These are phyloP conservation scores for Platysteira castanea DNA, from an alignment of 2,113 vertebrate species.

Conservation along the genomic window DNA sequence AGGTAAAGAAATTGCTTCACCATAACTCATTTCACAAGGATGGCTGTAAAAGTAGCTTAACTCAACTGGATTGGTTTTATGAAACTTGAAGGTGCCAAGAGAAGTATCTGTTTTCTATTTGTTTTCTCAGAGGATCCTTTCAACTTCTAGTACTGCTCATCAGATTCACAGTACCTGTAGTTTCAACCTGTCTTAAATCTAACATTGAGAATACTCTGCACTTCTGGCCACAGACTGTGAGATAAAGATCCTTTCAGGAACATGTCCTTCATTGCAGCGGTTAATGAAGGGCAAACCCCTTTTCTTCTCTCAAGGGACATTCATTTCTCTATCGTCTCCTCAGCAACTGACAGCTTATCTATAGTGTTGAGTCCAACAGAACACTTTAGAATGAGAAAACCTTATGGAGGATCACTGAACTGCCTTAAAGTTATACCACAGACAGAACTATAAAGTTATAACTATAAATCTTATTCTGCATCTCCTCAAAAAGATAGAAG, in stretches of 20 bases:
- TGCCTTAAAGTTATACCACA: background rate
- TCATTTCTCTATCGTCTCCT: background rate
- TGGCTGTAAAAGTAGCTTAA: background rate
- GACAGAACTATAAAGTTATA: background rate
- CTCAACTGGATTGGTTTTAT: background rate
- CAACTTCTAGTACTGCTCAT: background rate
- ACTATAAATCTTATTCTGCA: background rate
- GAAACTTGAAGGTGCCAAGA: background rate
- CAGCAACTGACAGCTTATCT: background rate
- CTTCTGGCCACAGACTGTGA: background rate
- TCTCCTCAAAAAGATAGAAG: background rate
- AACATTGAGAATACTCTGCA: background rate
- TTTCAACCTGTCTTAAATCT: background rate
- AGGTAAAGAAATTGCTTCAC: background rate
- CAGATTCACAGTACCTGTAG: background rate
- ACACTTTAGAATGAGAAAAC: background rate
- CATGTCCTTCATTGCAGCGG: background rate
- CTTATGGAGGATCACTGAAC: rapidly evolving
- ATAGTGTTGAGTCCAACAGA: background rate
- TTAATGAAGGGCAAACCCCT: background rate
- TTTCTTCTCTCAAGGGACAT: background rate
- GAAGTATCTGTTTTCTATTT: background rate
- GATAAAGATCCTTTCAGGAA: background rate
- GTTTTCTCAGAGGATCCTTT: background rate
- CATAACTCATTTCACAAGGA: background rate